phyloP scores from a whole-genome alignment of 1,140 invertebrate genomes.

The Philopotamus ludificatus region DNA sequence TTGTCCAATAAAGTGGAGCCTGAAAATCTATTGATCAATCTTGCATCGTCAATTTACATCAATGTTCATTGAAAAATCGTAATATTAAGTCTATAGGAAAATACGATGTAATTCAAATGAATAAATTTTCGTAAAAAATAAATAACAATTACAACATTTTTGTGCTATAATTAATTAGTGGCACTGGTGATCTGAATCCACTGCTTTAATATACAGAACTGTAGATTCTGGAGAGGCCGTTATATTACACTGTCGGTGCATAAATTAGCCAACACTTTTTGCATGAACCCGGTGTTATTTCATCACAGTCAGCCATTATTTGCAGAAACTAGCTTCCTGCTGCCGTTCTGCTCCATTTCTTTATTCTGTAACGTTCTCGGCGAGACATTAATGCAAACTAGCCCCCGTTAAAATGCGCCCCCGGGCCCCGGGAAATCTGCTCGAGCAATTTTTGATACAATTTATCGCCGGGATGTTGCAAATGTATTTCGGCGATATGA shows the following conservation, averaged over 20 bases:
- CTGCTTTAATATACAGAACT: too few relatives aligned
- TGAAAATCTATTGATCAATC: too few relatives aligned
- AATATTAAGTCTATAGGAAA: too few relatives aligned
- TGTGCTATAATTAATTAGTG: too few relatives aligned
- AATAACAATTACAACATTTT: too few relatives aligned
- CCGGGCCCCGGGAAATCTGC: neutral
- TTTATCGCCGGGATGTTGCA: neutral
- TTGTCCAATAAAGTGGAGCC: too few relatives aligned
- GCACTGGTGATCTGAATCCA: too few relatives aligned
- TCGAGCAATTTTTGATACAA: constrained; percentile 1
- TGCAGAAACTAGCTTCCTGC: constrained; percentile 12
- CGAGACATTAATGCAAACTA: constrained; percentile 9
- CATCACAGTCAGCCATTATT: constrained; percentile 14
- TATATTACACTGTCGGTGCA: constrained; percentile 25
- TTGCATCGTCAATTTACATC: too few relatives aligned
- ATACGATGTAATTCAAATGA: too few relatives aligned
- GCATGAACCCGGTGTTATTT: constrained; percentile 18
- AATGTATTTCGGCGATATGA: neutral
- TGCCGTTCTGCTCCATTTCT: neutral
- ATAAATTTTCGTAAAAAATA: too few relatives aligned
- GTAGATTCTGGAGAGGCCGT: too few relatives aligned
- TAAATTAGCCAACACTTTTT: constrained; percentile 27
- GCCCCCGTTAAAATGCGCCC: neutral
- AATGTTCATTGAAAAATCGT: too few relatives aligned
- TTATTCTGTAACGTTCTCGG: neutral